These are phyloP conservation scores for Anthopleura sola DNA, from an alignment of 64 coral and sea anemone species.

Conservation along the genomic window DNA sequence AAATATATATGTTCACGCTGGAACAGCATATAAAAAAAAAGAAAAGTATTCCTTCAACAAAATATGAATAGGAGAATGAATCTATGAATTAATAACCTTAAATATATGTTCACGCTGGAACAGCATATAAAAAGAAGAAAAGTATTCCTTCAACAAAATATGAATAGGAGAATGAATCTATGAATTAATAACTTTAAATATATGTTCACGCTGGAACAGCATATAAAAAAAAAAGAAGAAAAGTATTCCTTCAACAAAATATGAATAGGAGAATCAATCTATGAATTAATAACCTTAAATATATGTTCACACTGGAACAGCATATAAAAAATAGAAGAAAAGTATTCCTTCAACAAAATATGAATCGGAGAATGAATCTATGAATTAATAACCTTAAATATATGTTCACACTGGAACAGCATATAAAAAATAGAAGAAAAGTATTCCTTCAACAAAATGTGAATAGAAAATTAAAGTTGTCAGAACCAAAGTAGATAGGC, in stretches of 20 bases:
- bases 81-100: neutral
- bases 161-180: neutral
- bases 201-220: too few relatives aligned
- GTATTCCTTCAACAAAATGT: neutral
- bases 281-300: neutral
- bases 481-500: too few relatives aligned
- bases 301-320: too few relatives aligned
- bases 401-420: too few relatives aligned
- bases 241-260: neutral
- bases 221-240: neutral
- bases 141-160: neutral
- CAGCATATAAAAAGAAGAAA: neutral
- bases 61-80: neutral
- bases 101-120: constrained; percentile 3
- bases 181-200: neutral
- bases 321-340: neutral
- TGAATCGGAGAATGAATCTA: neutral
- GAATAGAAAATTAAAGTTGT: too few relatives aligned
- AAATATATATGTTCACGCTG: neutral
- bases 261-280: neutral
- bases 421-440: neutral
- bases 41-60: neutral
- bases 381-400: neutral
- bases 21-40: constrained; percentile 7
- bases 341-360: neutral